A percentile compares a stretch with the other conserved stretches of the same genome.
These are phyloP conservation scores for Pissodes strobi DNA, from an alignment of 1,140 invertebrate genomes.

Conservation along the genomic window DNA sequence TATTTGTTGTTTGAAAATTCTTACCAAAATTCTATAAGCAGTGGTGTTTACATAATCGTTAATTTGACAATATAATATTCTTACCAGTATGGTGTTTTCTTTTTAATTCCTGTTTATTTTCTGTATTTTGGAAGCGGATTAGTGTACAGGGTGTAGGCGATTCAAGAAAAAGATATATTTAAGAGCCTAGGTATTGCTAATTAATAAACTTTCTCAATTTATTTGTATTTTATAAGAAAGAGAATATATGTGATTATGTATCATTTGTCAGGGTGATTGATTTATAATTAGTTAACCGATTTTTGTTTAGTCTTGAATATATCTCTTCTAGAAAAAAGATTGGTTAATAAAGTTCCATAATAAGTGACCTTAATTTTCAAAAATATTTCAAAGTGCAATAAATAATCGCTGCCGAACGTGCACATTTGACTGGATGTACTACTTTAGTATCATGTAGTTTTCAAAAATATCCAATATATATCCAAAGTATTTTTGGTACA, in stretches of 20 bases:
- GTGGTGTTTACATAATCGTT: conserved; percentile 26
- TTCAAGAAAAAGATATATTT: conserved; percentile 3
- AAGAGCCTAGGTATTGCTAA: conserved; percentile 1
- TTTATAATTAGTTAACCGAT: no score
- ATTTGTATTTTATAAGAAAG: background rate
- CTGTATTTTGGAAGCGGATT: conserved; percentile 16
- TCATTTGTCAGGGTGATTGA: conserved; percentile 17
- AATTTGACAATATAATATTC: conserved; percentile 28
- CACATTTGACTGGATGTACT: no score
- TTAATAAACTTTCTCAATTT: conserved; percentile 8
- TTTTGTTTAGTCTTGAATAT: no score
- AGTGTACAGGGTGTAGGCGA: conserved; percentile 28
- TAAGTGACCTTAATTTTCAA: conserved; percentile 15
- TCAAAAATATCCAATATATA: no score
- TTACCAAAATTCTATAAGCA: conserved; percentile 17
- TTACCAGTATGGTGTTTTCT: background rate
- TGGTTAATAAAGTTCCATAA: no score
- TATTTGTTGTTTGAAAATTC: conserved; percentile 19
- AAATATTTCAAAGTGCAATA: conserved; percentile 6
- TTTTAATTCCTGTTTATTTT: conserved; percentile 4
- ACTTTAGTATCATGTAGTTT: no score
- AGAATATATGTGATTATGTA: background rate
- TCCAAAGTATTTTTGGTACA: no score
- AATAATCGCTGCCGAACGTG: background rate
- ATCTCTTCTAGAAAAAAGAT: no score